phyloP scores from a whole-genome alignment of 2,113 vertebrate species.

The Podarcis cretensis region DNA sequence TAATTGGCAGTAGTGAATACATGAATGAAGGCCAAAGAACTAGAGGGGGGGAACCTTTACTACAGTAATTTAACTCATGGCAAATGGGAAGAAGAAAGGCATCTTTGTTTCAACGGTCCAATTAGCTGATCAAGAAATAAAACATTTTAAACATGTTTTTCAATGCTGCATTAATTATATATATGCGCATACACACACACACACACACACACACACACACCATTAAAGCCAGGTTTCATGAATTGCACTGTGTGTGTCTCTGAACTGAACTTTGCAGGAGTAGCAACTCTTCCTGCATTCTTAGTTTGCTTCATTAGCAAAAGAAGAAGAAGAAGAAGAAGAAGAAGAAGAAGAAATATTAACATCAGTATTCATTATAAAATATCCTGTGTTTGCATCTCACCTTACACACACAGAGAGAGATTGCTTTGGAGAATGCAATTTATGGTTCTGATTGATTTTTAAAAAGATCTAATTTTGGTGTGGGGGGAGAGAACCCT shows the following conservation, averaged over 20 bases:
- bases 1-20: constrained; percentile 79
- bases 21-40: constrained; percentile 74
- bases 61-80: constrained; percentile 75
- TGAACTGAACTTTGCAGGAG: constrained; percentile 71
- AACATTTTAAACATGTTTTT: constrained; percentile 78
- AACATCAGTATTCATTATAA: constrained; percentile 71
- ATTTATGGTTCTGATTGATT: constrained; percentile 45
- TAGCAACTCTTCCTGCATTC: constrained; percentile 69
- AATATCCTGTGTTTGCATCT: constrained; percentile 65
- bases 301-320: constrained; percentile 71
- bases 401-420: constrained; percentile 29
- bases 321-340: constrained; percentile 44
- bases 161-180: constrained; percentile 82
- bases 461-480: constrained; percentile 42
- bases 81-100: constrained; percentile 72
- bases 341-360: constrained; percentile 52
- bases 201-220: constrained; percentile 43
- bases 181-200: constrained; percentile 27
- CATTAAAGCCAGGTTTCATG: constrained; percentile 72
- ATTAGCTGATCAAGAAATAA: constrained; percentile 84
- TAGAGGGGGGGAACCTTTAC: constrained; percentile 76
- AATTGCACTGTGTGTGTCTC: constrained; percentile 75
- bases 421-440: constrained; percentile 45
- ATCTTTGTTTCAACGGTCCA: constrained; percentile 82
- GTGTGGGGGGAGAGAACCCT: constrained; percentile 1